Conservation (phyloP, 2,797 vertebrate species). For the Phrynocephalus guinanensis region DNA sequence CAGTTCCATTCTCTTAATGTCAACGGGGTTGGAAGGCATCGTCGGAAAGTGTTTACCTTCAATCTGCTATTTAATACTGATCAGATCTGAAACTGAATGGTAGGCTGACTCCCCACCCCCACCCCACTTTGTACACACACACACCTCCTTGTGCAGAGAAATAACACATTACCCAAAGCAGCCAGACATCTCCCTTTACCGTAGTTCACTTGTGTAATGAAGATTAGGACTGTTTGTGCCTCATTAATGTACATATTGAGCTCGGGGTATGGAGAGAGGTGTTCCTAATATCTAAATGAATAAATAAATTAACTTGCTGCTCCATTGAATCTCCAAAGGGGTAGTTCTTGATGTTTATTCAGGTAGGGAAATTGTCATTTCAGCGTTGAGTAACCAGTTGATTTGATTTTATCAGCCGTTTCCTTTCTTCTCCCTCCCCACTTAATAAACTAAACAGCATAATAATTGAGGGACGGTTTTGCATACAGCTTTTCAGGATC, state of each 20-base stretch:
- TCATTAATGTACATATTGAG: not conserved
- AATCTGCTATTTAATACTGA: not conserved
- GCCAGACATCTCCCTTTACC: slow-evolving; percentile 6
- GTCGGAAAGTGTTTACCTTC: not conserved
- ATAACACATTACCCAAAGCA: not conserved
- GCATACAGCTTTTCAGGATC: not conserved
- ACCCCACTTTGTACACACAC: not conserved
- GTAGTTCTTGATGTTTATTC: slow-evolving; percentile 39
- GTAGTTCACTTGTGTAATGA: slow-evolving; percentile 34
- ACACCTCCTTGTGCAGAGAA: not conserved
- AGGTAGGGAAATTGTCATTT: slow-evolving; percentile 53
- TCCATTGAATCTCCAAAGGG: slow-evolving; percentile 37
- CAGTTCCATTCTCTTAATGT: not conserved
- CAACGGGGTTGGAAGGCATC: not conserved
- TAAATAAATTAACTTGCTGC: slow-evolving; percentile 57
- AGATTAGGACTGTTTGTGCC: slow-evolving; percentile 21
- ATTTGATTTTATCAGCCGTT: slow-evolving; percentile 51
- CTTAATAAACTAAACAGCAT: slow-evolving; percentile 8
- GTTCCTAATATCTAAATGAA: slow-evolving; percentile 52
- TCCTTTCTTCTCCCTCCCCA: not conserved
- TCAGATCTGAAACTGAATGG: not conserved
- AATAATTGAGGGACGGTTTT: slow-evolving; percentile 2
- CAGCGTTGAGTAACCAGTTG: slow-evolving; percentile 35
- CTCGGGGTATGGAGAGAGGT: slow-evolving; percentile 31
- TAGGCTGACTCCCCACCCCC: not conserved